A percentile compares a stretch with the other conserved stretches of the same genome.
phyloP scores from a whole-genome alignment of 1,140 invertebrate species.

The Macrocentrus cingulum region DNA sequence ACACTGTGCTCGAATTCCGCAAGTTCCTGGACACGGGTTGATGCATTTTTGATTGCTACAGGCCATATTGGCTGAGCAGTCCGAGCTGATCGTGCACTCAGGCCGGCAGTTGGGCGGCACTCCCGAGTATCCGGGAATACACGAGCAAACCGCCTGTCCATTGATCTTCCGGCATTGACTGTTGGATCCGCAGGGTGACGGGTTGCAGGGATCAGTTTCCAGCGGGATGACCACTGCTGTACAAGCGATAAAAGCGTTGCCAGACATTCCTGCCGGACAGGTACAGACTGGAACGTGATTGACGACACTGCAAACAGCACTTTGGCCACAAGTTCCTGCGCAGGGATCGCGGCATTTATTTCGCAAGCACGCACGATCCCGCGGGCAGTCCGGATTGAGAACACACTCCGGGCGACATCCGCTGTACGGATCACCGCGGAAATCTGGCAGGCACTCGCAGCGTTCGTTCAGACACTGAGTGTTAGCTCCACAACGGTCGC shows the following conservation, averaged over 20 bases:
- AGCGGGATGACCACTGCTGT: conserved; percentile 44
- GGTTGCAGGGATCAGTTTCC: conserved; percentile 63
- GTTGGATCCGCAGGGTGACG: conserved; percentile 74
- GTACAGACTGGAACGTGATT: conserved; percentile 77
- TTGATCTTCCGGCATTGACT: conserved; percentile 70
- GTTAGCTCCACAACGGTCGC: conserved; percentile 25
- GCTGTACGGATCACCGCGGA: conserved; percentile 66
- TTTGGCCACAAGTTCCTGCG: conserved; percentile 68
- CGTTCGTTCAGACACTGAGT: conserved; percentile 60
- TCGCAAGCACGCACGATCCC: conserved; percentile 69
- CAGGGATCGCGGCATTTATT: conserved; percentile 75
- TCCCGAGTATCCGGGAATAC: conserved; percentile 72
- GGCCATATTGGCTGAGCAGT: conserved; percentile 67
- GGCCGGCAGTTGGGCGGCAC: conserved; percentile 73
- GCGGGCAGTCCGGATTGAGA: conserved; percentile 72
- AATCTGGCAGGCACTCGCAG: conserved; percentile 68
- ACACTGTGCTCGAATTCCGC: conserved; percentile 67
- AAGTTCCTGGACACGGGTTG: conserved; percentile 74
- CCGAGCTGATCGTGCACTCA: conserved; percentile 69
- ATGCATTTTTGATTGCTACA: conserved; percentile 74
- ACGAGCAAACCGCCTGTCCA: conserved; percentile 71
- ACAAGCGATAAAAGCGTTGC: conserved; percentile 71
- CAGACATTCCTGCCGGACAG: conserved; percentile 68
- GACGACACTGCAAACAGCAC: conserved; percentile 72
- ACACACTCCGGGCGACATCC: conserved; percentile 71